Percentiles rank a stretch among this genome's conserved stretches.
Evolutionary conservation across 2,797 vertebrate genomes (phyloP).

Genomic region (Melanotaenia trifasciata): DNA sequence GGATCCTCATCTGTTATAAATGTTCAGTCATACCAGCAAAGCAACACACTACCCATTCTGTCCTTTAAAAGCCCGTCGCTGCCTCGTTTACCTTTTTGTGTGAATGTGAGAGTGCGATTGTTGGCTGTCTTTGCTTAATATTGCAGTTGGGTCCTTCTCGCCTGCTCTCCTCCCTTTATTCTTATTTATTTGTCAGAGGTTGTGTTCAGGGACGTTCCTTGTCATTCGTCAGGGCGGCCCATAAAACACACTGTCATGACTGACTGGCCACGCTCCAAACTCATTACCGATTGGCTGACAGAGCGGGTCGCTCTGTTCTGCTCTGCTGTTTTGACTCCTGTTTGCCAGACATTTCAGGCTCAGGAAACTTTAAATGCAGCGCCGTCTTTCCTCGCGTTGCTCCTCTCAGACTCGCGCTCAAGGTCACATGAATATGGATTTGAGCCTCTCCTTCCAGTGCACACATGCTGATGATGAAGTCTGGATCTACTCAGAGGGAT

Average conservation of each 20-base stretch:
- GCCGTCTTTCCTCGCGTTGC: constrained; percentile 65
- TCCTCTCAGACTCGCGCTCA: constrained; percentile 79
- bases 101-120: background rate
- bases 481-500: constrained; percentile 81
- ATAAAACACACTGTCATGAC: constrained; percentile 84
- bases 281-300: constrained; percentile 83
- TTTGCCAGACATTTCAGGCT: constrained; percentile 79
- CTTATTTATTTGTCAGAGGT: constrained; percentile 83
- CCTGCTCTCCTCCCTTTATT: constrained; percentile 70
- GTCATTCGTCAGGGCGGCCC: constrained; percentile 72
- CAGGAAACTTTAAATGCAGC: constrained; percentile 78
- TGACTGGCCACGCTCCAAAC: constrained; percentile 79
- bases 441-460: constrained; percentile 71
- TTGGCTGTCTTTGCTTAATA: constrained; percentile 57
- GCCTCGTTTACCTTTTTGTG: constrained; percentile 50
- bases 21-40: constrained; percentile 56
- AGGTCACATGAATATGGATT: constrained; percentile 96
- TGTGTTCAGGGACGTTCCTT: constrained; percentile 78
- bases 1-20: constrained; percentile 61
- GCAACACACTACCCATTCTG: constrained; percentile 45
- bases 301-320: constrained; percentile 78
- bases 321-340: constrained; percentile 77
- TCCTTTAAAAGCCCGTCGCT: constrained; percentile 42
- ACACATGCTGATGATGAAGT: constrained; percentile 82
- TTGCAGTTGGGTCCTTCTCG: constrained; percentile 47